Base-by-base conservation (phyloP, 2,797 vertebrate genomes). In the Petrocephalus sullivani region DNA sequence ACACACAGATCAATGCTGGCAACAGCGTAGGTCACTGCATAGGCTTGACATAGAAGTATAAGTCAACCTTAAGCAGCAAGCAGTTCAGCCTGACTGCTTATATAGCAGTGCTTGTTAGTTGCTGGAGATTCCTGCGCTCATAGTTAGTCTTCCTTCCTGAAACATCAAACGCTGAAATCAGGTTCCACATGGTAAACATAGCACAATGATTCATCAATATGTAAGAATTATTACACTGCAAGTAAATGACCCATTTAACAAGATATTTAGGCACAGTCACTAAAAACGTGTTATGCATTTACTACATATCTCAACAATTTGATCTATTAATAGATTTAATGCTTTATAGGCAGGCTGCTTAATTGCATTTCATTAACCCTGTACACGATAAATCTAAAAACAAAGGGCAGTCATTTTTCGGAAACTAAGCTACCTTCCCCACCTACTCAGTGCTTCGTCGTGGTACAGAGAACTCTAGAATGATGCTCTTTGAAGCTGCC, bases 181-280 rank as follows among this genome's bases (percentile, higher is more conserved):
- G 41, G 71, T 78, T 78, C 33, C 71, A 78, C 71, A 8, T 81
- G 75, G 41, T 49, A 81, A 83, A 83, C n/a, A 21, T 23, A 5
- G 56, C 56, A 57, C 84, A 58, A 57, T 37, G 37, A 57, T 60
- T 60, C 23, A 41, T 56, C 54, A 58, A 41, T 37, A 37, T 60
- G 56, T 28, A 28, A 57, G 1, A 86, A 60, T 85, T n/a, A 83
- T 37, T 12, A 19, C 28, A 60, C 21, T 60, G 28, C 56, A 58
- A 60, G 60, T 86, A 86, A 57, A 86, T 60, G 28, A 41, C 56
- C 84, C 84, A 60, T 86, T 86, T 86, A 58, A 86, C 53, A 86
- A 86, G 84, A 58, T 58, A 41, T 37, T 60, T n/a, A 6, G 23
- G 3, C 6, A 14, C 53, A 37, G 84, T 41, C 84, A 56, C 14